A percentile compares a stretch with the other conserved stretches of the same genome.
Conservation (phyloP, 2,113 vertebrate genomes). For the Cryptotis parvus region DNA sequence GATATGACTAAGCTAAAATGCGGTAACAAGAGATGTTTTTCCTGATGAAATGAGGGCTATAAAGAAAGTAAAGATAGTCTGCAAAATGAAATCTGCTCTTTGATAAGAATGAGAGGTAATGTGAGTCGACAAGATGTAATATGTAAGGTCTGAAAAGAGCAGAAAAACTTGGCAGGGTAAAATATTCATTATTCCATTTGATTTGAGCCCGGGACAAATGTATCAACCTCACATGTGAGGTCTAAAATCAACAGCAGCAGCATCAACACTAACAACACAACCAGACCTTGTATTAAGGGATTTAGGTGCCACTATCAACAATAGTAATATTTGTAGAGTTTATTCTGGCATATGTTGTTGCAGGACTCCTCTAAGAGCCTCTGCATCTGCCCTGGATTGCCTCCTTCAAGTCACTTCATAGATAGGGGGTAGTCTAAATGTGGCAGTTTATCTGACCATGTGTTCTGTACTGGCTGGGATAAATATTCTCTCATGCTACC, state of each 20-base stretch:
- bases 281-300: neutral
- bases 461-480: no score
- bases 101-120: neutral
- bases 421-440: no score
- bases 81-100: fast-evolving
- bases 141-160: neutral
- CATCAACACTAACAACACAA: neutral
- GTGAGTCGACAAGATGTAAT: no score
- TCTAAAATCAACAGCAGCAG: neutral
- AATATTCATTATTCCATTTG: neutral
- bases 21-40: neutral
- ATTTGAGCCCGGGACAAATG: neutral
- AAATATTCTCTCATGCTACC: no score
- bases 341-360: neutral
- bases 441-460: no score
- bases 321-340: neutral
- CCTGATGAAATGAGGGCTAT: neutral
- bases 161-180: neutral
- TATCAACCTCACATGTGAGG: neutral
- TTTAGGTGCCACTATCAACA: neutral
- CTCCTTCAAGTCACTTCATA: no score
- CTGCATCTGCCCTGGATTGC: no score
- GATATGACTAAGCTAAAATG: neutral
- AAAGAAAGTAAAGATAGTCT: neutral
- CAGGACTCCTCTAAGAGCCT: no score